Percentiles rank a stretch among this genome's conserved stretches.
These are phyloP conservation scores for Petromus typicus DNA, from an alignment of 2,113 vertebrate species.

Conservation along the genomic window DNA sequence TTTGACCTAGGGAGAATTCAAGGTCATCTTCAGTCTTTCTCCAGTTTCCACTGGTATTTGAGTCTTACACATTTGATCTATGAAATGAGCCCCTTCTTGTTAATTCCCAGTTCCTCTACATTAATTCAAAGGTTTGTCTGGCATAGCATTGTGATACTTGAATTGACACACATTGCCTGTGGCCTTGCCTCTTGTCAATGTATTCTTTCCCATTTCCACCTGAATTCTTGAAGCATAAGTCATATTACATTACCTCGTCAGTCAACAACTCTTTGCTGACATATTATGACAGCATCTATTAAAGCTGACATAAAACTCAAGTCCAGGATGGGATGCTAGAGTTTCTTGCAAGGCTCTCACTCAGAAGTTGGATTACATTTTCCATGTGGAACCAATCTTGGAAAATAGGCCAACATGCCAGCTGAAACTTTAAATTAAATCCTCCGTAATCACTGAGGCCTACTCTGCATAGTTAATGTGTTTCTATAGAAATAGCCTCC, in stretches of 20 bases:
- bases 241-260: neutral
- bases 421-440: conserved; percentile 37
- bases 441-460: conserved; percentile 3
- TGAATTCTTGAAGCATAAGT: conserved; percentile 8
- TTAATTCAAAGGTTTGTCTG: neutral
- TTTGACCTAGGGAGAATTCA: neutral
- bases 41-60: neutral
- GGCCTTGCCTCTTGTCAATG: neutral
- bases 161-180: neutral
- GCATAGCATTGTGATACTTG: neutral
- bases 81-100: neutral
- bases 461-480: neutral
- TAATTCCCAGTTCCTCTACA: neutral
- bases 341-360: conserved; percentile 30
- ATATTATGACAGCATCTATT: neutral
- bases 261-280: neutral
- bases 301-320: conserved; percentile 33
- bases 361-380: conserved; percentile 43
- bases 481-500: conserved; percentile 20
- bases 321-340: neutral
- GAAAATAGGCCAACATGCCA: conserved; percentile 20
- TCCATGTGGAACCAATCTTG: conserved; percentile 23
- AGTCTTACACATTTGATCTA: neutral
- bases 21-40: conserved; percentile 8
- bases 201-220: neutral